A percentile compares a stretch with the other conserved stretches of the same genome.
Evolutionary conservation across 2,113 vertebrate genomes (phyloP).

Genomic region (Corvus cornix): DNA sequence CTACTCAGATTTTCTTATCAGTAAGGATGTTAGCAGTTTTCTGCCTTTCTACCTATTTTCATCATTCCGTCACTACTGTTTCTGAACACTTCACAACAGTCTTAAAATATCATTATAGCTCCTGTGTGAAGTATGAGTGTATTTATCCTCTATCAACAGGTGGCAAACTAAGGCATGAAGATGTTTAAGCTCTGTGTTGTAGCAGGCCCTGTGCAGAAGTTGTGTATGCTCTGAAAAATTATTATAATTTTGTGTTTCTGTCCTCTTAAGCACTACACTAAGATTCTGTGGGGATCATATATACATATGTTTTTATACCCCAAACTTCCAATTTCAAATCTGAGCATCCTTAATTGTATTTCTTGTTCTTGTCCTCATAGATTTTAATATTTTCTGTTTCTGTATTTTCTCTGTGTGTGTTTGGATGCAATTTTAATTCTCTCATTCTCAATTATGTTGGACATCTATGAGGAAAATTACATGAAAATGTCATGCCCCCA

Average conservation of each 20-base stretch:
- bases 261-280: background rate
- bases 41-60: background rate
- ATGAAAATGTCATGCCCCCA: background rate
- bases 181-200: background rate
- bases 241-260: background rate
- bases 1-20: background rate
- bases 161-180: background rate
- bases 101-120: background rate
- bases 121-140: background rate
- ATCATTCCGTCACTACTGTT: background rate
- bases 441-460: background rate
- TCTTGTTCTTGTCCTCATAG: background rate
- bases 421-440: background rate
- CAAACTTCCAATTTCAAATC: background rate
- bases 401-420: background rate
- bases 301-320: background rate
- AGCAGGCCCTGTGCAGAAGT: background rate
- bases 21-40: background rate
- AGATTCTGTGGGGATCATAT: background rate
- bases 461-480: background rate
- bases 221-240: background rate
- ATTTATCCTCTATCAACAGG: background rate
- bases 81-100: background rate
- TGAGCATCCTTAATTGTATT: background rate
- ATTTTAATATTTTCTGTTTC: background rate